These are phyloP conservation scores for Drosophila lutescens DNA, from an alignment of 2,888 invertebrate genomes.

Conservation along the genomic window DNA sequence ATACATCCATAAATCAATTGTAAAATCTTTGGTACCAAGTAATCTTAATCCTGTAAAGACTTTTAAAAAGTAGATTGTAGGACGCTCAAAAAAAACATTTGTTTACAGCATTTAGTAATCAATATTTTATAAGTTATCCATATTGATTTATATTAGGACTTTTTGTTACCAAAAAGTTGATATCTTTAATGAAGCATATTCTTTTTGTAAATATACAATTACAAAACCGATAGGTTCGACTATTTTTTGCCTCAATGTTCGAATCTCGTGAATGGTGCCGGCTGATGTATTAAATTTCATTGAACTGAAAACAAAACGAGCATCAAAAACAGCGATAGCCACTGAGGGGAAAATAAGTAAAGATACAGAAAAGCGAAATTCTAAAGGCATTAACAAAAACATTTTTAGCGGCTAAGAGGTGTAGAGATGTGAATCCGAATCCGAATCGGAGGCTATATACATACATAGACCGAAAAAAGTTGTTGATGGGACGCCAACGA, in stretches of 20 bases:
- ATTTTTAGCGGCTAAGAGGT: slow-evolving; percentile 45
- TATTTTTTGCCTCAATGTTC: slow-evolving; percentile 11
- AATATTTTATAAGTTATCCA: too few relatives aligned
- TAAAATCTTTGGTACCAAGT: neutral
- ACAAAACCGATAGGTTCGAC: neutral
- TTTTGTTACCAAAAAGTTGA: too few relatives aligned
- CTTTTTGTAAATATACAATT: neutral
- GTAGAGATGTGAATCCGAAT: slow-evolving; percentile 3
- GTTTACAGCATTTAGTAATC: too few relatives aligned
- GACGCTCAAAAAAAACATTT: too few relatives aligned
- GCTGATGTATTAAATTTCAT: slow-evolving; percentile 66
- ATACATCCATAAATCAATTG: too few relatives aligned
- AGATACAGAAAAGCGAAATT: slow-evolving; percentile 53
- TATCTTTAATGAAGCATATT: too few relatives aligned
- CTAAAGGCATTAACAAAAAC: slow-evolving; percentile 55
- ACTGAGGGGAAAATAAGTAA: slow-evolving; percentile 13
- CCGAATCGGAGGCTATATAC: slow-evolving; percentile 7
- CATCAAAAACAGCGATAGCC: slow-evolving; percentile 35
- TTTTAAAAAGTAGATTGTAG: too few relatives aligned
- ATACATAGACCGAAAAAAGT: slow-evolving; percentile 16
- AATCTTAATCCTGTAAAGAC: neutral
- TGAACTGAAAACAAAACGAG: slow-evolving; percentile 54
- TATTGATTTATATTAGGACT: too few relatives aligned
- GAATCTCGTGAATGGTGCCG: slow-evolving; percentile 27
- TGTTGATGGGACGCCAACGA: slow-evolving; percentile 34